These are phyloP conservation scores for Laothoe populi DNA, from an alignment of 2,888 invertebrate genomes.

Conservation along the genomic window DNA sequence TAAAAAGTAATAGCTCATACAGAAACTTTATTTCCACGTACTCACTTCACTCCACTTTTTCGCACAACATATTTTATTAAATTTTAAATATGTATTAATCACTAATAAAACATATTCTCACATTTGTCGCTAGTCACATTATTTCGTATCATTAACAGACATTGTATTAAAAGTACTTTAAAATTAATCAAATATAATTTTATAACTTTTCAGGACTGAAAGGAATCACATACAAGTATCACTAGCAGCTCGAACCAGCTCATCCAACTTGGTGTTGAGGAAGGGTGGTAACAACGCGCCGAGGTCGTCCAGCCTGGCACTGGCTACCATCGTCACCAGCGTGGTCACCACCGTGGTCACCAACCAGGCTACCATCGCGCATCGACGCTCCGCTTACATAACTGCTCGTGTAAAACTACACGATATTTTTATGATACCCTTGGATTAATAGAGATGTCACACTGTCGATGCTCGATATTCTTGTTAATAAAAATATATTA, in stretches of 20 bases:
- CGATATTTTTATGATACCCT: slow-evolving; percentile 34
- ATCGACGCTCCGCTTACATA: slow-evolving; percentile 22
- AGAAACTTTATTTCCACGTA: no score
- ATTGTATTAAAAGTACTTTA: no score
- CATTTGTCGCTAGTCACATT: no score
- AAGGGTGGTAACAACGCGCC: slow-evolving; percentile 36
- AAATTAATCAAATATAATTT: not conserved
- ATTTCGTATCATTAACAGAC: no score
- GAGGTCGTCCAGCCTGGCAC: slow-evolving; percentile 4
- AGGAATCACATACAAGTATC: slow-evolving; percentile 42
- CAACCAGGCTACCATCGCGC: slow-evolving; percentile 10
- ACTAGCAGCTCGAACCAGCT: slow-evolving; percentile 42
- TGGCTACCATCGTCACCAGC: not conserved
- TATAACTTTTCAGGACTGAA: not conserved
- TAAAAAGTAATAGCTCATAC: no score
- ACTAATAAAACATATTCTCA: no score
- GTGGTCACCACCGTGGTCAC: not conserved
- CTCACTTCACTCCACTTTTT: no score
- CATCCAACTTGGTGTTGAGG: slow-evolving; percentile 37
- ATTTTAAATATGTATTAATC: no score
- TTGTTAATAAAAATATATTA: not conserved
- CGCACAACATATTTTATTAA: no score
- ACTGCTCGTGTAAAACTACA: slow-evolving; percentile 11
- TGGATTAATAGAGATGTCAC: slow-evolving; percentile 28
- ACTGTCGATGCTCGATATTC: not conserved